A percentile compares a stretch with the other conserved stretches of the same genome.
phyloP scores from a whole-genome alignment of 2,797 vertebrate species.

The Chelidonichthys spinosus region DNA sequence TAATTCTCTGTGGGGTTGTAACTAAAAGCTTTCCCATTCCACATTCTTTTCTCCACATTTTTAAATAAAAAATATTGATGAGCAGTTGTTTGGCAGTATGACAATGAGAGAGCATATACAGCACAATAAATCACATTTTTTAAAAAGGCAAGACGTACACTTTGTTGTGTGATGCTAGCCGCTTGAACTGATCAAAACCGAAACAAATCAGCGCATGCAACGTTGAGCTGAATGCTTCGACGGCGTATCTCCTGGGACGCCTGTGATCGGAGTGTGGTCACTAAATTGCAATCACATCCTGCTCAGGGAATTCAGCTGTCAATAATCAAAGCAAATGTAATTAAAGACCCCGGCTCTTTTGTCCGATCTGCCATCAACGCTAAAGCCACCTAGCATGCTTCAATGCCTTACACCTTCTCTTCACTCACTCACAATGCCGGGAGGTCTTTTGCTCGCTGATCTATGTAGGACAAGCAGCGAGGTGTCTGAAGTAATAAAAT shows the following conservation, averaged over 20 bases:
- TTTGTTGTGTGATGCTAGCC: background rate
- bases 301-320: conserved; percentile 54
- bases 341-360: conserved; percentile 59
- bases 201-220: conserved; percentile 16
- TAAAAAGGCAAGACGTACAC: too few species aligned
- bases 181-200: conserved; percentile 14
- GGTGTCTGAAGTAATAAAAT: conserved; percentile 72
- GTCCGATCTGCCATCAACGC: conserved; percentile 48
- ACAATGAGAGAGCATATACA: background rate
- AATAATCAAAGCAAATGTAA: conserved; percentile 68
- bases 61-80: background rate
- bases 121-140: background rate
- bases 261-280: conserved; percentile 3
- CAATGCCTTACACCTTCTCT: conserved; percentile 38
- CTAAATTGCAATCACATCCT: conserved; percentile 37
- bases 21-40: background rate
- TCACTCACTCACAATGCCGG: conserved; percentile 54
- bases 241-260: background rate
- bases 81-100: background rate
- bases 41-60: background rate
- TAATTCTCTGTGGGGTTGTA: background rate
- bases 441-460: conserved; percentile 71
- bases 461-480: conserved; percentile 70
- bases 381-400: conserved; percentile 41
- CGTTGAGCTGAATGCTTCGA: conserved; percentile 16